Base-by-base conservation (phyloP, 2,797 vertebrate species). In the Holocentrus rufus region DNA sequence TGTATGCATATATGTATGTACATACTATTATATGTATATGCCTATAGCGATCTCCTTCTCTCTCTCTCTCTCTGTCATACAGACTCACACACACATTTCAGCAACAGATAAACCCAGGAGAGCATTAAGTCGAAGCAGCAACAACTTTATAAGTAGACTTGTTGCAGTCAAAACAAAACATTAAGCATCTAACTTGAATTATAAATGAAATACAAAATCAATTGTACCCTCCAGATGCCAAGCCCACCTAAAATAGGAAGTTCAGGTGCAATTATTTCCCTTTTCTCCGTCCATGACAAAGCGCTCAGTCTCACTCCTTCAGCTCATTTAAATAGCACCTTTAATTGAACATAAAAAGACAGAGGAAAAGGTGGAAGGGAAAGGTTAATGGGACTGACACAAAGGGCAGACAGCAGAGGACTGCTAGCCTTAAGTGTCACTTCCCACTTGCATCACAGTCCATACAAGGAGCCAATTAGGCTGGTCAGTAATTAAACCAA, bases 381-480 rank as follows among this genome's bases (percentile, higher is more conserved):
- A 94, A 94, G 93, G 93, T 92, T 93, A 94, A 92, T 91, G 83
- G 82, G 75, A 82, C 80, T 83, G 88, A 89, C 90, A 90, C 90
- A 93, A 93, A 93, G 92, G 89, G 83, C 90, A 92, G 83, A 79
- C 77, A 72, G 77, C 82, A 84, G 79, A 84, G 65, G 81, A 89
- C 85, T 84, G 84, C 88, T 87, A 46, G 87, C 84, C 83, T 87
- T 88, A 84, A 89, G 90, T 93, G 92, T 92, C 90, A 93, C 85
- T 80, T 90, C 81, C 77, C 70, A 80, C 87, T 72, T 79, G 78
- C 78, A 86, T 86, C 81, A 79, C 70, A 61, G 81, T 63, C 76
- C 57, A 64, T 79, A 86, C 86, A 80, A 78, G 86, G 78, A 90
- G 79, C 89, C 89, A 90, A 92, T 93, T 92, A 91, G 81, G 46